Percentiles rank a stretch among this genome's conserved stretches.
phyloP scores from a whole-genome alignment of 2,113 vertebrate species.

The Limnothrissa miodon region DNA sequence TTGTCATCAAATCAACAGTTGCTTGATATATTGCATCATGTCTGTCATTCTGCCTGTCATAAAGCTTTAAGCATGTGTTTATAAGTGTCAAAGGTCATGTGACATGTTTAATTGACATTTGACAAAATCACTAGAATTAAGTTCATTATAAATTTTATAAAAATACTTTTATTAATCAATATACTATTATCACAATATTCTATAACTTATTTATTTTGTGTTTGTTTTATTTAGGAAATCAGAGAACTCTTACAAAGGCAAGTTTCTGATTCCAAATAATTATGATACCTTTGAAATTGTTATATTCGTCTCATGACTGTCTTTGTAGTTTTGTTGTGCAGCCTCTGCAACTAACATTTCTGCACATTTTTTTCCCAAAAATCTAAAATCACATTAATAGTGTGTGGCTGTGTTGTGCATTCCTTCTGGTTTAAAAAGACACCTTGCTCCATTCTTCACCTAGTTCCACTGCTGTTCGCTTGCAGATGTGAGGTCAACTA shows the following conservation, averaged over 20 bases:
- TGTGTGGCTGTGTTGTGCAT: neutral
- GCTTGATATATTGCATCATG: neutral
- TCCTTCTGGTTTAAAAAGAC: neutral
- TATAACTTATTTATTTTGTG: constrained; percentile 35
- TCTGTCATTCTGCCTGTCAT: neutral
- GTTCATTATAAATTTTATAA: neutral
- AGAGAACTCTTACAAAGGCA: constrained; percentile 73
- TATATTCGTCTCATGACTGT: too few relatives aligned
- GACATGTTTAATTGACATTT: neutral
- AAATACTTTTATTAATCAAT: neutral
- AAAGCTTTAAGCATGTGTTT: constrained; percentile 10
- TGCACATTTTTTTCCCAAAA: too few relatives aligned
- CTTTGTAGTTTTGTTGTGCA: too few relatives aligned
- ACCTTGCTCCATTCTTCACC: neutral
- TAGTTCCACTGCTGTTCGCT: neutral
- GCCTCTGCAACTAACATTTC: too few relatives aligned
- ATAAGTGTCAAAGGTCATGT: neutral
- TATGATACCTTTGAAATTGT: neutral
- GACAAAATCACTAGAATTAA: too few relatives aligned
- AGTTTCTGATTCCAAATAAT: constrained; percentile 32
- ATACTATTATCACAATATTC: too few relatives aligned
- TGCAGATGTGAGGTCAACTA: constrained; percentile 68
- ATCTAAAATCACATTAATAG: too few relatives aligned
- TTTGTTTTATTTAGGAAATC: constrained; percentile 75
- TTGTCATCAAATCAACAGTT: constrained; percentile 23